phyloP scores from a whole-genome alignment of 2,888 invertebrate species.

The Gymnoscelis rufifasciata region DNA sequence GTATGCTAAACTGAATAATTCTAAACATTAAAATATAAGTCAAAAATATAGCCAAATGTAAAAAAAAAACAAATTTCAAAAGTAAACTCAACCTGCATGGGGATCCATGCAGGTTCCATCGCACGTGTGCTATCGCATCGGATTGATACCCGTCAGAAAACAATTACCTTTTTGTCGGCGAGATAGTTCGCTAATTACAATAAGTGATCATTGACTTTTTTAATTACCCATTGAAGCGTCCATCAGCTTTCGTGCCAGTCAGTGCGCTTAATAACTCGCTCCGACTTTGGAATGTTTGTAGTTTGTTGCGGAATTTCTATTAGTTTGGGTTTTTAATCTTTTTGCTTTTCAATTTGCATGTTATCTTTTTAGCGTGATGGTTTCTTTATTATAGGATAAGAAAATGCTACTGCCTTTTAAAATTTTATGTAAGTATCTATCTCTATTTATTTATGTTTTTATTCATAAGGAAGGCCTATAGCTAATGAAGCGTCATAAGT shows the following conservation, averaged over 20 bases:
- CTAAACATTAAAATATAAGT: too few relatives aligned
- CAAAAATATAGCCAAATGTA: not conserved
- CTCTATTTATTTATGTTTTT: too few relatives aligned
- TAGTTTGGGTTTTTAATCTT: conserved; percentile 46
- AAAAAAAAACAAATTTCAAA: not conserved
- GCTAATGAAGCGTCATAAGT: too few relatives aligned
- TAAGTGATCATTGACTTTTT: conserved; percentile 74
- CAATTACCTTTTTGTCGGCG: conserved; percentile 73
- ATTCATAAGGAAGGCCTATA: too few relatives aligned
- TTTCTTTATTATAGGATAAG: conserved; percentile 22
- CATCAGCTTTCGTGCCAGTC: conserved; percentile 71
- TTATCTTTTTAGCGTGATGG: conserved; percentile 32
- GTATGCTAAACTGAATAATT: too few relatives aligned
- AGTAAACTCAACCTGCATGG: too few relatives aligned
- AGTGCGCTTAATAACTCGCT: conserved; percentile 70
- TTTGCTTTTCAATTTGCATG: conserved; percentile 36
- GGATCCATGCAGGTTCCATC: too few relatives aligned
- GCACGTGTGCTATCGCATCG: conserved; percentile 44
- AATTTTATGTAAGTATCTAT: too few relatives aligned
- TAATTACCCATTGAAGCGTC: conserved; percentile 74
- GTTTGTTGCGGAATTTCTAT: conserved; percentile 68
- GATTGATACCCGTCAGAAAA: conserved; percentile 66
- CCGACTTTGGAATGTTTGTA: conserved; percentile 51
- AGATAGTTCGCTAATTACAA: conserved; percentile 73
- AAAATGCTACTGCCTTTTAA: too few relatives aligned